Base-by-base conservation (phyloP, 1,140 invertebrate genomes). In the Lycorma delicatula region DNA sequence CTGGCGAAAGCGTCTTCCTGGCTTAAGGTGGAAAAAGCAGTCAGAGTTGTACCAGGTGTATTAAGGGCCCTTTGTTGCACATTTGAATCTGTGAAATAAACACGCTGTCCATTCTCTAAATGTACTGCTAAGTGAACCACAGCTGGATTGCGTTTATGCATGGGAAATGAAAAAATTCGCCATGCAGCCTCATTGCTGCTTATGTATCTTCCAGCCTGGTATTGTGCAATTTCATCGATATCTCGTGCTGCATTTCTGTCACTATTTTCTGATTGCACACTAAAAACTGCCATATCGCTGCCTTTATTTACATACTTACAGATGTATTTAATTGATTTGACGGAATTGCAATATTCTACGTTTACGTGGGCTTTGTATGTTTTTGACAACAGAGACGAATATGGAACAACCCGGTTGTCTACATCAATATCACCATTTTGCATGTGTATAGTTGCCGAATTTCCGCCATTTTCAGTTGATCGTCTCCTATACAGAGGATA, bases 61-160 rank as follows among this genome's bases (percentile, higher is more conserved):
- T 31, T 26, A 12, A 23, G 1, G 18, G 36, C n/a, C 36, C 54
- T 56, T 20, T 61, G 13, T 20, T 6, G 18, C 41, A 60, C 38
- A 36, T 66, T 60, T 13, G 57, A 54, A 23, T 7, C 20, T 27
- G 52, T 49, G 52, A 60, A 72, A 51, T 46, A 63, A 23, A 70
- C 57, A 16, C 36, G 11, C 58, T 72, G 67, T 16, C 13, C 34
- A 50, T 62, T 54, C 28, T 60, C 36, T 25, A 64, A 59, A 64
- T 77, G 70, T 13, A 76, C 67, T 12, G 67, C 68, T 29, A 77
- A 68, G 44, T 76, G 70, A 11, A 70, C 31, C 12, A 72, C 71
- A 49, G 67, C 44, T 56, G 70, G 72, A 57, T 68, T 59, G 25
- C 66, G 50, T 49, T 71, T 63, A 51, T 72, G 68, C 28, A 74